Base-by-base conservation (phyloP, 2,888 invertebrate genomes). In the Neoaliturus tenellus region DNA sequence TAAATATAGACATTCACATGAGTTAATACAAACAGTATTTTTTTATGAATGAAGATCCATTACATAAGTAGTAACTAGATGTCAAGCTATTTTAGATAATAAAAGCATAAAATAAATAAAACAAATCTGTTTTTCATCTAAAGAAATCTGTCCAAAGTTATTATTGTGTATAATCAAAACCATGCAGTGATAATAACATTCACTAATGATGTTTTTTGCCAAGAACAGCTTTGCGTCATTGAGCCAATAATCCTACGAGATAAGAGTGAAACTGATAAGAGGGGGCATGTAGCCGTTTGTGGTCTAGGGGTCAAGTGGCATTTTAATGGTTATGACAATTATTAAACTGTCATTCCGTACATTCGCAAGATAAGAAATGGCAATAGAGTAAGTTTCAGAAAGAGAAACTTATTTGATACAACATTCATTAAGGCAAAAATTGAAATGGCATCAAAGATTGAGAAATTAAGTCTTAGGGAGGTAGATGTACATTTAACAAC, bases 201-300 rank as follows among this genome's bases (percentile, higher is more conserved):
- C 31, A 12, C 12, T 62, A 14, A 62, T 62, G 28, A 62, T 62
- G 28, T 62, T 62, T 62, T 62, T 62, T 14, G 62, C 62, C 25
- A 62, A 62, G 62, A 62, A 12, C 31, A 62, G 28, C 20, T 62
- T 62, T 62, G 62, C 62, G 62, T 62, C 62, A 62, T 62, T 31
- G 31, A 28, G 62, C 23, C 55, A 55, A 55, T 55, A 55, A 55
- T 28, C 62, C 62, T 62, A 62, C 31, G 20, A 28, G 62, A 62
- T 62, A 62, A 62, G 28, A 31, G 28, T 31, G 14, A 20, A 62
- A 20, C 20, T 14, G 62, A 62, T 62, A 62, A 62, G 62, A 62
- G n/a, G 20, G 23, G 28, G 17, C 25, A 17, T 62, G 62, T 62
- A 31, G 10, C 25, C 1, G 28, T 28, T 14, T 28, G 25, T 55